Evolutionary conservation across 2,797 vertebrate genomes (phyloP).

Genomic region (Macroramphosus scolopax): DNA sequence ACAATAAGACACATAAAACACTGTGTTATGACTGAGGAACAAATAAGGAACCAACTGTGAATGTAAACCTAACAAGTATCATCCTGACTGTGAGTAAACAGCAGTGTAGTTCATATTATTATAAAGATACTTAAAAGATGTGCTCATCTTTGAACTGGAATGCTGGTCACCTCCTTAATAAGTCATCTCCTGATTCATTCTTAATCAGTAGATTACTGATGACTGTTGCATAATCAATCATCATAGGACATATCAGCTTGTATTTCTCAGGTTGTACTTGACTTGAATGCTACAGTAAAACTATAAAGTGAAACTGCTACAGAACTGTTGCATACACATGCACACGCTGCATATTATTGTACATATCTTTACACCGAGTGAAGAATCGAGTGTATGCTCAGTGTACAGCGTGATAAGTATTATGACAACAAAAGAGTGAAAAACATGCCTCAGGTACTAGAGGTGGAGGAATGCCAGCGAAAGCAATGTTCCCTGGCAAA

Average conservation of each 20-base stretch:
- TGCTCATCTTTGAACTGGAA: background rate
- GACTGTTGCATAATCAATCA: no score
- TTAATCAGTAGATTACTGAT: slow-evolving; percentile 4
- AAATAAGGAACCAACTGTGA: background rate
- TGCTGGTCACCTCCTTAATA: background rate
- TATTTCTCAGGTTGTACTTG: no score
- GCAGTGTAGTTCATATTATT: no score
- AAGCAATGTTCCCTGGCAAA: slow-evolving; percentile 31
- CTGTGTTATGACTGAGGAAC: background rate
- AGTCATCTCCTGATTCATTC: slow-evolving; percentile 3
- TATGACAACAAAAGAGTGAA: slow-evolving; percentile 12
- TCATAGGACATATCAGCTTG: no score
- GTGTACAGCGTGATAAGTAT: slow-evolving; percentile 13
- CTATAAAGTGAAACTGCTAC: no score
- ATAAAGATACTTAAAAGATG: background rate
- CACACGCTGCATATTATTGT: background rate
- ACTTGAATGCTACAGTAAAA: no score
- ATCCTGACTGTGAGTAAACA: no score
- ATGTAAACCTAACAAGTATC: background rate
- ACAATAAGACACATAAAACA: background rate
- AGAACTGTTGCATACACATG: no score
- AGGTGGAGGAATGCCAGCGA: slow-evolving; percentile 16
- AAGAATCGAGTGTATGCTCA: background rate
- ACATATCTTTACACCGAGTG: background rate
- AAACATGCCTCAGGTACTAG: slow-evolving; percentile 20